These are phyloP conservation scores for Sicus ferrugineus DNA, from an alignment of 2,888 invertebrate species.

Conservation along the genomic window DNA sequence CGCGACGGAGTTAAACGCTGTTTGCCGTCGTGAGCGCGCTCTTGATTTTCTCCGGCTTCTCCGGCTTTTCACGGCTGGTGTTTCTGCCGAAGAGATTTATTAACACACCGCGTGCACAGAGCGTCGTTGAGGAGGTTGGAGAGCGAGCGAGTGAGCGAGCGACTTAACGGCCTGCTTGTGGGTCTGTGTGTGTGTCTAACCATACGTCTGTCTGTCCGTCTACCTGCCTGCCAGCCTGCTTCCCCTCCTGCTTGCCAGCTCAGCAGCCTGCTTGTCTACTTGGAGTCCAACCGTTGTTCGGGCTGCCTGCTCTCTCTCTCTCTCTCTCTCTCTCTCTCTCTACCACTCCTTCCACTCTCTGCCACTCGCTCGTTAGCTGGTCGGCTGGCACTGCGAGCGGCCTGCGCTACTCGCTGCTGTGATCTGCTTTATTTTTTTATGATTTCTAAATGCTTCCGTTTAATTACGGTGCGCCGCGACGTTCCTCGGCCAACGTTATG, in stretches of 20 bases:
- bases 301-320: not conserved
- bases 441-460: slow-evolving; percentile 9
- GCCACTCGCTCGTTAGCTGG: not conserved
- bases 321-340: not conserved
- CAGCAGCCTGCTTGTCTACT: not conserved
- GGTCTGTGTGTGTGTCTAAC: not conserved
- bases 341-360: not conserved
- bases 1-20: too few species aligned
- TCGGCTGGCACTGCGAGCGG: not conserved
- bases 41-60: not conserved
- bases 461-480: not conserved
- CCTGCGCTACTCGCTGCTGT: not conserved
- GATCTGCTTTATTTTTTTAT: not conserved
- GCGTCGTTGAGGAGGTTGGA: not conserved
- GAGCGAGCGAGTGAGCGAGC: too few species aligned
- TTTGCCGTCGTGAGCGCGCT: not conserved
- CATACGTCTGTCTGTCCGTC: not conserved
- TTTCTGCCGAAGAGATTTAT: slow-evolving; percentile 4
- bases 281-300: not conserved
- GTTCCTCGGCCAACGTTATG: too few species aligned
- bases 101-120: not conserved
- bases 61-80: not conserved
- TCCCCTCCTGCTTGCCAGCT: not conserved
- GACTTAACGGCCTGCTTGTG: too few species aligned
- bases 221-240: not conserved